phyloP scores from a whole-genome alignment of 1,140 invertebrate species.

The Aporrectodea caliginosa region DNA sequence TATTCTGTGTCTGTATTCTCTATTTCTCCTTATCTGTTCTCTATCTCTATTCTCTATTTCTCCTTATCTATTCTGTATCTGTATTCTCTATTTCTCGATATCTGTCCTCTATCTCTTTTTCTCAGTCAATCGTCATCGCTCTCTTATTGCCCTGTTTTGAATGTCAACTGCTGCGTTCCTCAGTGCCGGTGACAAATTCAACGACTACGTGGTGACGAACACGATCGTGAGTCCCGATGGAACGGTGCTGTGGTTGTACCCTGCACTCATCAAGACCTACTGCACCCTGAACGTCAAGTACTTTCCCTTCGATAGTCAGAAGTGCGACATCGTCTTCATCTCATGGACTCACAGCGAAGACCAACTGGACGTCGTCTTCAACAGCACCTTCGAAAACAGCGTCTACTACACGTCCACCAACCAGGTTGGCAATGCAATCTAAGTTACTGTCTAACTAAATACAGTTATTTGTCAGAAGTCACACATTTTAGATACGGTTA shows the following conservation, averaged over 20 bases:
- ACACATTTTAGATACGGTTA: too few species aligned
- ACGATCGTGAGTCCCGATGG: slow-evolving; percentile 86
- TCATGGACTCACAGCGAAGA: slow-evolving; percentile 36
- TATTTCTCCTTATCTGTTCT: too few species aligned
- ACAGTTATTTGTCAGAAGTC: too few species aligned
- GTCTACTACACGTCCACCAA: slow-evolving; percentile 33
- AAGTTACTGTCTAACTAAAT: too few species aligned
- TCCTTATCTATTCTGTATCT: too few species aligned
- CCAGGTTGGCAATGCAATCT: too few species aligned
- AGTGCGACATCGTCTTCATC: slow-evolving; percentile 35
- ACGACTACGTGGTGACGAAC: slow-evolving; percentile 92
- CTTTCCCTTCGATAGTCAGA: slow-evolving; percentile 37
- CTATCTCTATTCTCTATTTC: too few species aligned
- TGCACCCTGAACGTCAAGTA: slow-evolving; percentile 37
- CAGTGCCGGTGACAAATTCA: slow-evolving; percentile 94
- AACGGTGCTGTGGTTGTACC: slow-evolving; percentile 71
- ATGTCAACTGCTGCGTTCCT: slow-evolving; percentile 8
- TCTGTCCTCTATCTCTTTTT: too few species aligned
- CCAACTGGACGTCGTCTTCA: slow-evolving; percentile 31
- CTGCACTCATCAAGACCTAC: slow-evolving; percentile 36
- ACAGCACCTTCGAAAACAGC: slow-evolving; percentile 23
- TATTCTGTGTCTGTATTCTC: too few species aligned
- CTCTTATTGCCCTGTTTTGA: too few species aligned
- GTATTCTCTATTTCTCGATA: too few species aligned
- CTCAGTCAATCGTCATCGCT: too few species aligned